phyloP scores from a whole-genome alignment of 1,140 invertebrate genomes.

The Drosophila suzukii region DNA sequence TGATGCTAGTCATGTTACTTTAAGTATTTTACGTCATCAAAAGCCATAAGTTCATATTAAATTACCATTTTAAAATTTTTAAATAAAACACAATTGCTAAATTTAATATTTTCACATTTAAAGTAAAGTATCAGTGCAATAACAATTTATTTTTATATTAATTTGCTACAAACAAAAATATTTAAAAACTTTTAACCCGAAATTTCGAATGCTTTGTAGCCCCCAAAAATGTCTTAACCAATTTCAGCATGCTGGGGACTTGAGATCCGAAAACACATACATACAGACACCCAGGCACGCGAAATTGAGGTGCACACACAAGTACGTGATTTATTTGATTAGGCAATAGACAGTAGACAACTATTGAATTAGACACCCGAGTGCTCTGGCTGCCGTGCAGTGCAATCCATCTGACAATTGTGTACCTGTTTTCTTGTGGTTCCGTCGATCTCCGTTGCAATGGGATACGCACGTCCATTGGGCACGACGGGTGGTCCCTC shows the following conservation, averaged over 20 bases:
- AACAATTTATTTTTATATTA: too few species aligned
- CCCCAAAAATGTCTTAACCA: conserved; percentile 5
- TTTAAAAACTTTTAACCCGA: too few species aligned
- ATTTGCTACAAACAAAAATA: too few species aligned
- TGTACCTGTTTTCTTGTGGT: conserved; percentile 82
- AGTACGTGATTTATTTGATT: conserved; percentile 8
- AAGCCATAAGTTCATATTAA: too few species aligned
- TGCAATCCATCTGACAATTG: conserved; percentile 55
- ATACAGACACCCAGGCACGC: conserved; percentile 5
- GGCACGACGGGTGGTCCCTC: conserved; percentile 87
- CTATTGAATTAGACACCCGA: conserved; percentile 36
- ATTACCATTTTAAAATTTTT: too few species aligned
- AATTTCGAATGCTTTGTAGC: too few species aligned
- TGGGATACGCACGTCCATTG: conserved; percentile 85
- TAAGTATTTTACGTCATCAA: too few species aligned
- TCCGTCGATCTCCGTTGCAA: conserved; percentile 84
- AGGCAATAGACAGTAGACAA: conserved; percentile 10
- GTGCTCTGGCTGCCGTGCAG: conserved; percentile 25
- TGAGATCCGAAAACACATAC: conserved; percentile 2
- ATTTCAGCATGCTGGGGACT: conserved; percentile 13
- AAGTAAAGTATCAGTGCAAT: too few species aligned
- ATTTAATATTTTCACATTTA: too few species aligned
- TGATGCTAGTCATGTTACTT: too few species aligned
- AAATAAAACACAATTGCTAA: too few species aligned
- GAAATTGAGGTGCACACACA: conserved; percentile 4